Conservation (phyloP, 1,140 invertebrate species). For the Spodoptera frugiperda region DNA sequence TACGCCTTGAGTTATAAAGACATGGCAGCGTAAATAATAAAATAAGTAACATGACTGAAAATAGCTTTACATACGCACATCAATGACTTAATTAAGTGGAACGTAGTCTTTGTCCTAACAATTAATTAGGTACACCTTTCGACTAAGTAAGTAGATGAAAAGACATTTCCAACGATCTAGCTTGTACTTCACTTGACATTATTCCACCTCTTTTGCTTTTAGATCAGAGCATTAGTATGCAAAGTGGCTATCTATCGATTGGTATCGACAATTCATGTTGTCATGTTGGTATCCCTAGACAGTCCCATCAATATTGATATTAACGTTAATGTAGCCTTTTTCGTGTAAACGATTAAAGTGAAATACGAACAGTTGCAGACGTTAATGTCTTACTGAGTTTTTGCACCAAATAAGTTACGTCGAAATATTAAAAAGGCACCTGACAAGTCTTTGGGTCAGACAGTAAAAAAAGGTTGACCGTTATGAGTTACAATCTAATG, state of each 20-base stretch:
- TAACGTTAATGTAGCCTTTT: constrained; percentile 22
- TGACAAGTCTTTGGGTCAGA: constrained; percentile 45
- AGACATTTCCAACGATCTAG: neutral
- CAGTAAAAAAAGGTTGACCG: constrained; percentile 69
- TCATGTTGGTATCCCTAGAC: constrained; percentile 32
- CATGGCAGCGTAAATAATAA: neutral
- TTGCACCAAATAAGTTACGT: constrained; percentile 56
- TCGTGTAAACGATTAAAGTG: constrained; percentile 38
- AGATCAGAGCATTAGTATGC: constrained; percentile 11
- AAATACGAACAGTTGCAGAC: constrained; percentile 44
- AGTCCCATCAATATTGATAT: constrained; percentile 38
- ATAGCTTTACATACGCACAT: too few species aligned
- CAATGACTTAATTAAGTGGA: too few species aligned
- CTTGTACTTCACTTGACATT: neutral
- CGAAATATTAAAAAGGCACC: constrained; percentile 57
- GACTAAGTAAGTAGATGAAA: too few species aligned
- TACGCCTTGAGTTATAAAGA: neutral
- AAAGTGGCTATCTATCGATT: constrained; percentile 22
- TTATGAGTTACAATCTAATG: constrained; percentile 80
- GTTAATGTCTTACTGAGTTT: constrained; percentile 54
- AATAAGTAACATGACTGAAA: too few species aligned
- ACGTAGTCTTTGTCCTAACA: too few species aligned
- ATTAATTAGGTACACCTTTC: too few species aligned
- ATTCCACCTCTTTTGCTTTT: neutral
- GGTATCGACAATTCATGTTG: constrained; percentile 36